Conservation (phyloP, 1,140 invertebrate species). For the Lucilia cuprina region DNA sequence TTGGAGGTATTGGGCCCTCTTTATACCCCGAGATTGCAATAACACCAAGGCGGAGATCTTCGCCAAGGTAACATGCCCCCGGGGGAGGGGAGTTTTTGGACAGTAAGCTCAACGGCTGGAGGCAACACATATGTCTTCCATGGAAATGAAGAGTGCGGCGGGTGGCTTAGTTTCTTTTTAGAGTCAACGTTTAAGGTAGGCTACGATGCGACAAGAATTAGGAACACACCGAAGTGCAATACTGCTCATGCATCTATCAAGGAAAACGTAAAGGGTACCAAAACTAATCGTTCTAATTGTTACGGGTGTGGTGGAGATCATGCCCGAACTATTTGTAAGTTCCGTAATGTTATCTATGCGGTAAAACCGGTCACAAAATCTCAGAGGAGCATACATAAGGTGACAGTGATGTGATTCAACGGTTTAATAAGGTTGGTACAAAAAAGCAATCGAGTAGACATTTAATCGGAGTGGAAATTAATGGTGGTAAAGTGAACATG, state of each 20-base stretch:
- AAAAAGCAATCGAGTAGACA: not conserved
- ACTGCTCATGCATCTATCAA: not conserved
- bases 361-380: conserved; percentile 4
- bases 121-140: not conserved
- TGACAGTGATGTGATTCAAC: conserved; percentile 3
- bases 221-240: not conserved
- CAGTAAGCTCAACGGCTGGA: not conserved
- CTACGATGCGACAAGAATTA: too few relatives aligned
- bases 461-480: not conserved
- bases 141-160: not conserved
- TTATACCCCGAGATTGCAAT: too few relatives aligned
- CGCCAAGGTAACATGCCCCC: too few relatives aligned
- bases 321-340: not conserved
- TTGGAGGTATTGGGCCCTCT: too few relatives aligned
- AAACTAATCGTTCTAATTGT: not conserved
- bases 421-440: not conserved
- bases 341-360: conserved; percentile 14
- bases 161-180: not conserved
- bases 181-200: not conserved
- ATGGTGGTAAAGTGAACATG: conserved; percentile 7
- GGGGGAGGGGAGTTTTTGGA: too few relatives aligned
- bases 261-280: not conserved
- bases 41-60: too few relatives aligned
- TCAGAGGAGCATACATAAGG: conserved; percentile 10
- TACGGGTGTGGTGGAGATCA: conserved; percentile 25